phyloP scores from a whole-genome alignment of 2,888 invertebrate genomes.

The Agrilus biguttatus region DNA sequence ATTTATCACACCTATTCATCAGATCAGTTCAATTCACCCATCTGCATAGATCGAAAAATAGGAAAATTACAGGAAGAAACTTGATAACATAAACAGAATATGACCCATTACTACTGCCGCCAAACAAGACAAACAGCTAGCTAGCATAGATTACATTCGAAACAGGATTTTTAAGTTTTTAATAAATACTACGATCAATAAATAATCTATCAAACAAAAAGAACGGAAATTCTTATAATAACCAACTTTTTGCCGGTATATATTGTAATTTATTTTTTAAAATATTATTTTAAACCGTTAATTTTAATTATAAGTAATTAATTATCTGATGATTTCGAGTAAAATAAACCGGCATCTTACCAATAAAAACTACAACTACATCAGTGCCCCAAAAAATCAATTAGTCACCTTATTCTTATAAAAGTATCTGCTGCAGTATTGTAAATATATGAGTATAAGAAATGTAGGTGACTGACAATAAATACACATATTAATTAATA shows the following conservation, averaged over 20 bases:
- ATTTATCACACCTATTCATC: slow-evolving; percentile 40
- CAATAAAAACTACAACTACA: background rate
- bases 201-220: too few relatives aligned
- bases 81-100: slow-evolving; percentile 1
- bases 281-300: background rate
- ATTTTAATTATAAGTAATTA: background rate
- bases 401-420: slow-evolving; percentile 8
- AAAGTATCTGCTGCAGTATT: slow-evolving; percentile 7
- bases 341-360: background rate
- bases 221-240: too few relatives aligned
- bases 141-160: background rate
- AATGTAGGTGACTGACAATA: slow-evolving; percentile 31
- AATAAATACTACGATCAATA: background rate
- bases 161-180: background rate
- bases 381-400: slow-evolving; percentile 6
- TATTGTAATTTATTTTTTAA: too few relatives aligned
- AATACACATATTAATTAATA: slow-evolving; percentile 9
- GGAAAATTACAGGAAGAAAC: slow-evolving; percentile 1
- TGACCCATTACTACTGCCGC: background rate
- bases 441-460: slow-evolving; percentile 20
- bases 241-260: too few relatives aligned
- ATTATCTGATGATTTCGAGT: background rate
- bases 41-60: slow-evolving; percentile 26
- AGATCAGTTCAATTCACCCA: slow-evolving; percentile 42
- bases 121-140: too few relatives aligned